Evolutionary conservation across 2,888 invertebrate species (phyloP), one percentile per base, ranked within the genome.

Genomic region (Chymomyza caudatula): DNA sequence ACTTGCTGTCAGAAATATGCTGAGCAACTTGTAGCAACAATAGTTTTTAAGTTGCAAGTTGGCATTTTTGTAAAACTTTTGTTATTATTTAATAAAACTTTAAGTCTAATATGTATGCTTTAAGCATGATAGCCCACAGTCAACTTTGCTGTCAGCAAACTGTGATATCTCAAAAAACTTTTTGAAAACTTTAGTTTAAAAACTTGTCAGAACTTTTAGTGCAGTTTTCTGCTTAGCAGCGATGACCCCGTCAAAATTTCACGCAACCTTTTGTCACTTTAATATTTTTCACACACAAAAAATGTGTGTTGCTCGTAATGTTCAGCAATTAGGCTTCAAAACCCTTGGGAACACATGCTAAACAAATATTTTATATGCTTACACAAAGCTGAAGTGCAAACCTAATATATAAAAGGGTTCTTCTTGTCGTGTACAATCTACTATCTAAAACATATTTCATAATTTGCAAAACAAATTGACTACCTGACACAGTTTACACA

Each of bases 181-280:
- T 20, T 19, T 4, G 23, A 57, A n/a, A 44, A 47, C n/a, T 57
- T 57, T 19, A 1, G 58, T 60, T 37, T n/a, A 22, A 53, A 61
- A 64, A 73, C 63, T 73, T 72, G 69, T 60, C 65, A 63, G n/a
- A 72, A 72, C 58, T 62, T 72, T 70, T 65, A 60, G 67, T 4
- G 29, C 11, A 37, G n/a, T n/a, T n/a, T n/a, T n/a, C n/a, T n/a
- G n/a, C n/a, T n/a, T n/a, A n/a, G n/a, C n/a, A n/a, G n/a, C n/a
- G n/a, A n/a, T n/a, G n/a, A n/a, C n/a, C 29, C 29, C 11, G 8
- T 0, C 29, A 1, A 37, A 37, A 8, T 37, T 37, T 3, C 1
- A 37, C 8, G 1, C 1, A 29, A 6, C 29, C 11, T 29, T 11
- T 37, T 37, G 2, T 29, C 11, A 11, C 29, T 37, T 37, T 37